These are phyloP conservation scores for Troides aeacus DNA, from an alignment of 2,888 invertebrate species.

Conservation along the genomic window DNA sequence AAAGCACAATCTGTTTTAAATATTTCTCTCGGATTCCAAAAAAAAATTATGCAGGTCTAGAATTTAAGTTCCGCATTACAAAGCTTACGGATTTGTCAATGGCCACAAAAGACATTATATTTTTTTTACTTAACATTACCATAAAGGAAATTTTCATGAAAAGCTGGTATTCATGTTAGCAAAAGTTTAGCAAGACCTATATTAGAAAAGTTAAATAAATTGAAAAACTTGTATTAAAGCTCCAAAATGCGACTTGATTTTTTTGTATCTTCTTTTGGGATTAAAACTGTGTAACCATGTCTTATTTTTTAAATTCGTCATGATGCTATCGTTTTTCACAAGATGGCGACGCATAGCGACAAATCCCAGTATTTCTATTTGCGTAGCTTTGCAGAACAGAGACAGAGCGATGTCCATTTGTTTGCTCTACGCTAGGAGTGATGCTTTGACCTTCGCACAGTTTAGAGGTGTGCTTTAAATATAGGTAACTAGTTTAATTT, in stretches of 20 bases:
- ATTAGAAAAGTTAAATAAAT: background rate
- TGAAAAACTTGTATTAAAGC: background rate
- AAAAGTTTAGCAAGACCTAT: no score
- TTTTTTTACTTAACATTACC: background rate
- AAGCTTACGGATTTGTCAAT: background rate
- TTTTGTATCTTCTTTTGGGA: background rate
- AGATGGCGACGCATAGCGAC: slow-evolving; percentile 78
- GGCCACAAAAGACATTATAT: background rate
- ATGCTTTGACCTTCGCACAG: slow-evolving; percentile 27
- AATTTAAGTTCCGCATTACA: no score
- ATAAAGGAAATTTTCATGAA: no score
- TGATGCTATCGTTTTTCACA: slow-evolving; percentile 79
- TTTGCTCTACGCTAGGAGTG: slow-evolving; percentile 35
- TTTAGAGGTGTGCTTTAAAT: slow-evolving; percentile 29
- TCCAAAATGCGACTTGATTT: background rate
- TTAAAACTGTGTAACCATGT: slow-evolving; percentile 33
- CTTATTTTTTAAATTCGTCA: slow-evolving; percentile 71
- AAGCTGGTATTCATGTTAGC: no score
- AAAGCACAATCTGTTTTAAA: no score
- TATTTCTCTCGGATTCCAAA: no score
- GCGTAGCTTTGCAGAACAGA: slow-evolving; percentile 67
- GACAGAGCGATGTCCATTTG: slow-evolving; percentile 43
- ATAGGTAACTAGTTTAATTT: slow-evolving; percentile 63
- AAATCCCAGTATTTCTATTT: slow-evolving; percentile 80
- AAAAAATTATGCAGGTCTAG: no score